Evolutionary conservation across 1,140 invertebrate species (phyloP), one percentile per base, ranked within the genome.

Genomic region (Halictus rubicundus): DNA sequence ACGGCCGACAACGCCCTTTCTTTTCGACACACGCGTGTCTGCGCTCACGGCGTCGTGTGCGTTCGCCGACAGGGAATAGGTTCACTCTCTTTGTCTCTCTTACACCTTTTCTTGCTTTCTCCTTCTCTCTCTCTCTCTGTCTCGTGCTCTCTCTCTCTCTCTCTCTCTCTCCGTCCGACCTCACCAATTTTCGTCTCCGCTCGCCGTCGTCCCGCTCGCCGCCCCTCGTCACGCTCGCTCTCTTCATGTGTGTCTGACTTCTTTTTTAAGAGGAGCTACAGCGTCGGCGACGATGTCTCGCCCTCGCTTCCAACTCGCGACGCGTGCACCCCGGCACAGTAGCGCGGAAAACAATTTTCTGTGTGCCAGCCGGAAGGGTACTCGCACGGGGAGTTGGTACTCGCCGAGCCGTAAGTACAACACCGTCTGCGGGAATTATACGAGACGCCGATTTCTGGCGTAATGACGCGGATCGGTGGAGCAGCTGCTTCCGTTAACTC

Each of bases 1-100:
- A 87, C 83, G 37, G 66, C 25, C 70, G 74, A 85, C 81, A 81
- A 78, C 81, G 79, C 84, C 75, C 82, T 86, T 86, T 87, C 82
- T 84, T 80, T 71, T 86, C 60, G 68, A 80, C 63, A 63, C 71
- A 77, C 75, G 84, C 63, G 78, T 85, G 75, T 79, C 80, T 85
- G 75, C 57, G 68, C 73, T 64, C 54, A 16, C 57, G 32, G 8
- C 64, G 39, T 42, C 23, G 80, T 78, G 27, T 63, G 46, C 68
- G 65, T 85, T 57, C 64, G 61, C 57, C 71, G 64, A 37, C 39
- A 37, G 25, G 57, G 57, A 61, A 59, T 46, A 57, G 21, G 5
- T 12, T 10, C 14, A 39, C 21, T 21, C 57, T 10, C 4, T 25
- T 25, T 64, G 60, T n/a, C 1, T 77, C 57, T 12, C 37, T 63